Evolutionary conservation across 23 tunicate genomes (phyloP).

Genomic region (Clavelina lepadiformis): DNA sequence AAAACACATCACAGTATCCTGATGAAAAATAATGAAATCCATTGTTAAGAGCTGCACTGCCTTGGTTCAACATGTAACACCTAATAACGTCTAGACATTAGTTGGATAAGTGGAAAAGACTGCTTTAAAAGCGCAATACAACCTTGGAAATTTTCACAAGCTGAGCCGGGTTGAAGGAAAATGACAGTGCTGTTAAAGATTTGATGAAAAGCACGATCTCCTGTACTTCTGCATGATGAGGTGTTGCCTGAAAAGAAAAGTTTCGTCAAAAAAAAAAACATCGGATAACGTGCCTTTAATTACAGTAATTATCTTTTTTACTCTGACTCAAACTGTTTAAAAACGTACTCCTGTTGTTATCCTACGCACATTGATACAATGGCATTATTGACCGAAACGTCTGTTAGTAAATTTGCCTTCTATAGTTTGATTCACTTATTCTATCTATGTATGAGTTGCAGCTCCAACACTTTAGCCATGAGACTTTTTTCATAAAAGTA

Average conservation of each 20-base stretch:
- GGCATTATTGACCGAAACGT: too few relatives aligned
- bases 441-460: too few relatives aligned
- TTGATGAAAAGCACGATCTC: conserved; percentile 14
- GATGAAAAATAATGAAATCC: not conserved
- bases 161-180: conserved; percentile 79
- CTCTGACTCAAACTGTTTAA: too few relatives aligned
- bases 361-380: too few relatives aligned
- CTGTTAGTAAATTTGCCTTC: too few relatives aligned
- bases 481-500: too few relatives aligned
- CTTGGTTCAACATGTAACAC: not conserved
- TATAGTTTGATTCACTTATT: too few relatives aligned
- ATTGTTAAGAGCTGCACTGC: not conserved
- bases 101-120: not conserved
- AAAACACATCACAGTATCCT: conserved; percentile 98
- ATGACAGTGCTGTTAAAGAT: conserved; percentile 42
- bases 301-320: too few relatives aligned
- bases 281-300: too few relatives aligned
- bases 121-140: not conserved
- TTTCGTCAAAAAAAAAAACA: too few relatives aligned
- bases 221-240: conserved; percentile 54
- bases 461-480: too few relatives aligned
- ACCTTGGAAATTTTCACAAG: conserved; percentile 90
- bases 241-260: conserved; percentile 25
- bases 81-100: not conserved
- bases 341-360: too few relatives aligned